A percentile compares a stretch with the other conserved stretches of the same genome.
Conservation (phyloP, 1,140 invertebrate species). For the Ostrea edulis region DNA sequence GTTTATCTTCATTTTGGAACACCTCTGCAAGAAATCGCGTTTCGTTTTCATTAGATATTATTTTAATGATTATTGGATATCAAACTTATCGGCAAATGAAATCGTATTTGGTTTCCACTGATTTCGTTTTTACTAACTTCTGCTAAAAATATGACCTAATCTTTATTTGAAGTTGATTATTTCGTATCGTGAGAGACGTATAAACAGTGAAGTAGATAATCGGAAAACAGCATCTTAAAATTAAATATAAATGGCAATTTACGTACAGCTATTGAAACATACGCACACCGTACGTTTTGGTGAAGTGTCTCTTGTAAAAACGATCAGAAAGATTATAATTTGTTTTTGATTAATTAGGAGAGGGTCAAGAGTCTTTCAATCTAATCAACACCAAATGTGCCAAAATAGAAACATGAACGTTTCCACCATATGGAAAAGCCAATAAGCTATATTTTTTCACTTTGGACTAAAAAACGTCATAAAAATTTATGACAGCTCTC, state of each 20-base stretch:
- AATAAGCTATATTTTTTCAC: background rate
- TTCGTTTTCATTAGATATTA: slow-evolving; percentile 29
- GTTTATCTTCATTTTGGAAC: slow-evolving; percentile 17
- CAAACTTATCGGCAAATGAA: slow-evolving; percentile 35
- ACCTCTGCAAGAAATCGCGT: background rate
- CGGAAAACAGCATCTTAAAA: background rate
- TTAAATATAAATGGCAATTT: background rate
- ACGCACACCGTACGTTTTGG: background rate
- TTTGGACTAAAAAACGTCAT: background rate
- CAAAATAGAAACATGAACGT: background rate
- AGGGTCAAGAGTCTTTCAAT: background rate
- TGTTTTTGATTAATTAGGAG: slow-evolving; percentile 6
- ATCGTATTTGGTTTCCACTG: slow-evolving; percentile 16
- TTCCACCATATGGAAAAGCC: background rate
- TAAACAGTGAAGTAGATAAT: background rate
- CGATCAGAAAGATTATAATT: background rate
- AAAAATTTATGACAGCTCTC: background rate
- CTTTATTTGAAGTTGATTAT: slow-evolving; percentile 39
- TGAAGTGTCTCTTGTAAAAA: background rate
- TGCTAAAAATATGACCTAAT: slow-evolving; percentile 38
- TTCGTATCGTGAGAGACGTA: background rate
- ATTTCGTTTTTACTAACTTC: slow-evolving; percentile 16
- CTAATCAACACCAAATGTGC: background rate
- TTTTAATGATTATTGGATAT: slow-evolving; percentile 24
- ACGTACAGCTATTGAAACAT: background rate